Base-by-base conservation (phyloP, 2,888 invertebrate species). In the Unio delphinus region DNA sequence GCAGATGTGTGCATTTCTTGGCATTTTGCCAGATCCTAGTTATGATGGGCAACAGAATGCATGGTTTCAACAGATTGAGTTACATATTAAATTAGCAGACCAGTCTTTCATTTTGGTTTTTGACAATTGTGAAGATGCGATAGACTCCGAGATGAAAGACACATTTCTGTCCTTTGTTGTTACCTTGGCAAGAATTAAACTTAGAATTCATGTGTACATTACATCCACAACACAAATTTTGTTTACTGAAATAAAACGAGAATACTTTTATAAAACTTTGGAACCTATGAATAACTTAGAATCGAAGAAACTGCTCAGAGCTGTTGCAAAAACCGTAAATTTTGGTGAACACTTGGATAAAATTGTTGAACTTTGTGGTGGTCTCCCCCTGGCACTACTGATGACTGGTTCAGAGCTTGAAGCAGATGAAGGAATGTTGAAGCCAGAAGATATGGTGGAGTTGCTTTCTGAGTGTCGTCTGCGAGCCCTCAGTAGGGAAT, bases 61-160 rank as follows among this genome's bases (percentile, higher is more conserved):
- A 34, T 34, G 34, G 34, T 34, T 34, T 34, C 34, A 34, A 34
- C 7, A 34, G 34, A 34, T 54, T 23, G 6, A n/a, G 54, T 26
- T 34, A n/a, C 55, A 11, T 67, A 56, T 55, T 54, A 30, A 34
- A 67, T 61, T 62, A 20, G 28, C 30, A n/a, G 61, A 55, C 64
- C 55, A 60, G 4, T 18, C 20, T 34, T 60, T 69, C 58, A 68
- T 69, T 1, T 67, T 77, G 15, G 56, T 69, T 15, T 66, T 74
- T 65, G 77, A 75, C 59, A 73, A 74, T 68, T 72, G 73, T n/a
- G 74, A 77, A 55, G 73, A 74, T 54, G 34, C 69, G 1, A 61
- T 74, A 11, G 68, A 72, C 34, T 45, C 60, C 17, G 64, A 55
- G 4, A 57, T 68, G 57, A 34, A 65, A 30, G 57, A 28, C 34